Evolutionary conservation across 2,888 invertebrate genomes (phyloP), one percentile per base, ranked within the genome.

Genomic region (Lasioglossum vierecki): DNA sequence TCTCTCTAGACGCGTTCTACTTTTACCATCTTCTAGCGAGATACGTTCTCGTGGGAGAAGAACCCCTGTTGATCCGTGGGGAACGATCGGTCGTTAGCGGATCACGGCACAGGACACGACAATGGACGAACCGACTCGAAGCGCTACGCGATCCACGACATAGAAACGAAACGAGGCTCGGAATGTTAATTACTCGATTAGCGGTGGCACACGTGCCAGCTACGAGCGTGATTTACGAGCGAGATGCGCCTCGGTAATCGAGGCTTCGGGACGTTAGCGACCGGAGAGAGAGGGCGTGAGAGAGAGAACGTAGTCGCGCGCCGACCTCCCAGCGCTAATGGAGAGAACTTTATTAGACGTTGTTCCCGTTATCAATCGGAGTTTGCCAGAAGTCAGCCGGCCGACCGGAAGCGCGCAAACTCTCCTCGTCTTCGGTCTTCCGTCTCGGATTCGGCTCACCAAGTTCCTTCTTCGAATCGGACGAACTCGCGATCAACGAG

Each of bases 181-280:
- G 90, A 90, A 90, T 90, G 89, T 90, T 90, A 90, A 90, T 90
- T 90, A 87, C 90, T 90, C 90, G 90, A 90, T 90, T 90, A 90
- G 84, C 80, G 85, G 30, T 63, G 83, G 82, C 84, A 82, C 90
- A 82, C 88, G 90, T 88, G 90, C 85, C 84, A 86, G 85, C 85
- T 78, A 83, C 71, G 72, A 80, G 85, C 30, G 78, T 90, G 90
- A 89, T 88, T 90, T 86, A 89, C 85, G 83, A 80, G 46, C 9
- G 84, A 76, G 82, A 80, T 72, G 87, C 75, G 53, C 70, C 71
- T 18, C 73, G 78, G 81, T 86, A 84, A 90, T 90, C 72, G 85
- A 90, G 30, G 74, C 85, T 82, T 82, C 79, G 82, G 74, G 75
- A 84, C 84, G 83, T 88, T 88, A 88, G 85, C 83, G 80, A 63